Conservation (phyloP, 1,140 invertebrate genomes). For the Tetragnatha versicolor region DNA sequence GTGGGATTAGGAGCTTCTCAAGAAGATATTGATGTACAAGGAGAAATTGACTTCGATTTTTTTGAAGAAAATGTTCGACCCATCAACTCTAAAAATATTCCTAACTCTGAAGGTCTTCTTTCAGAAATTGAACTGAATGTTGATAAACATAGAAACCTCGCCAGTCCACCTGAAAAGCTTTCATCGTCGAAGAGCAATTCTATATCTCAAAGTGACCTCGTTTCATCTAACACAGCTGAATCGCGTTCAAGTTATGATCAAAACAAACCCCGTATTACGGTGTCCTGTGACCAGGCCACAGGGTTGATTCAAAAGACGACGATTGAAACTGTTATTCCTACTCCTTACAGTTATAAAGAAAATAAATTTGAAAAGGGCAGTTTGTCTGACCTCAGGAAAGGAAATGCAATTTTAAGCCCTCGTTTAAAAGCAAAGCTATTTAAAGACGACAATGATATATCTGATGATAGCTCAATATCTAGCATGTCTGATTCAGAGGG, state of each 20-base stretch:
- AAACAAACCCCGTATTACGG: constrained; percentile 29
- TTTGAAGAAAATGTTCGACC: constrained; percentile 31
- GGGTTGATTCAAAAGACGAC: constrained; percentile 32
- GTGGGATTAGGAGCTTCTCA: constrained; percentile 50
- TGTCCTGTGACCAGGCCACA: constrained; percentile 39
- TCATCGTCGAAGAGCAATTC: neutral
- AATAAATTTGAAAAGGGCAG: constrained; percentile 19
- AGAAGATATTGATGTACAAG: constrained; percentile 51
- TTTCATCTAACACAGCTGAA: neutral
- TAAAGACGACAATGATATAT: constrained; percentile 25
- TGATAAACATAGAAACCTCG: neutral
- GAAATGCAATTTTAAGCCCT: neutral
- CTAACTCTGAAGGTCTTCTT: neutral
- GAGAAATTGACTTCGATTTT: constrained; percentile 55
- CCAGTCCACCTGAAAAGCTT: neutral
- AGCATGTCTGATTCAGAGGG: constrained; percentile 42
- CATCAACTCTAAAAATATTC: neutral
- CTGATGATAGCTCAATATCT: constrained; percentile 43
- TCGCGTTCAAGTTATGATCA: constrained; percentile 12
- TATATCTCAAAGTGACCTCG: neutral
- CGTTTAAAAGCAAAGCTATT: constrained; percentile 28
- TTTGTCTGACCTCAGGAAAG: neutral
- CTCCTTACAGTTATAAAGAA: constrained; percentile 34
- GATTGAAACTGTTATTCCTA: constrained; percentile 44
- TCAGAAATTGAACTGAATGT: too few relatives aligned